These are phyloP conservation scores for Pandemis corylana DNA, from an alignment of 2,888 invertebrate species.

Conservation along the genomic window DNA sequence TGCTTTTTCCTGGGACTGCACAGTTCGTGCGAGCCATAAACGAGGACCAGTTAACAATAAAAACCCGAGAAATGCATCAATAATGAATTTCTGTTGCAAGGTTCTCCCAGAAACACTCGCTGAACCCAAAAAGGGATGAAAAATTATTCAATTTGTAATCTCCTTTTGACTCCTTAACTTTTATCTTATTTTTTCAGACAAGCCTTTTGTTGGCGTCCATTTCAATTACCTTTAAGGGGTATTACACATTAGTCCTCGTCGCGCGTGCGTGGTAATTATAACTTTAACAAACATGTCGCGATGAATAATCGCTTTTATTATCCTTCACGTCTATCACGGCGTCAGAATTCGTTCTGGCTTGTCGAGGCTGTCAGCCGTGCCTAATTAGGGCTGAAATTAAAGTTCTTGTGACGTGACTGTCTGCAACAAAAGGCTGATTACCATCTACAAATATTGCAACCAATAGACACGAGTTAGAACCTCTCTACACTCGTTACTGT, in stretches of 20 bases:
- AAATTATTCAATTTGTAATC: slow-evolving; percentile 39
- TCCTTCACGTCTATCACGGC: slow-evolving; percentile 37
- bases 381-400: slow-evolving; percentile 38
- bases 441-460: not conserved
- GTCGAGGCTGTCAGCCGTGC: slow-evolving; percentile 35
- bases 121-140: slow-evolving; percentile 37
- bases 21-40: not conserved
- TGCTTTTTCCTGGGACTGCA: too few relatives aligned
- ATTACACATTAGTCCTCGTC: slow-evolving; percentile 40
- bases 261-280: slow-evolving; percentile 39
- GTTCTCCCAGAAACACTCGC: not conserved
- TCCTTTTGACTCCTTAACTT: slow-evolving; percentile 34
- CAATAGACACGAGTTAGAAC: too few relatives aligned
- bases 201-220: slow-evolving; percentile 1
- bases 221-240: slow-evolving; percentile 30
- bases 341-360: slow-evolving; percentile 30
- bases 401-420: slow-evolving; percentile 24
- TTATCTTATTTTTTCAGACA: slow-evolving; percentile 32
- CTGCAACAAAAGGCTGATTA: not conserved
- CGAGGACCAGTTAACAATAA: not conserved
- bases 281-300: slow-evolving; percentile 43
- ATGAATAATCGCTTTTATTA: slow-evolving; percentile 38
- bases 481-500: too few relatives aligned
- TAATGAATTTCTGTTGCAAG: not conserved
- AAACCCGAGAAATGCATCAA: not conserved